A percentile compares a stretch with the other conserved stretches of the same genome.
phyloP scores from a whole-genome alignment of 2,888 invertebrate species.

The Nowickia ferox region DNA sequence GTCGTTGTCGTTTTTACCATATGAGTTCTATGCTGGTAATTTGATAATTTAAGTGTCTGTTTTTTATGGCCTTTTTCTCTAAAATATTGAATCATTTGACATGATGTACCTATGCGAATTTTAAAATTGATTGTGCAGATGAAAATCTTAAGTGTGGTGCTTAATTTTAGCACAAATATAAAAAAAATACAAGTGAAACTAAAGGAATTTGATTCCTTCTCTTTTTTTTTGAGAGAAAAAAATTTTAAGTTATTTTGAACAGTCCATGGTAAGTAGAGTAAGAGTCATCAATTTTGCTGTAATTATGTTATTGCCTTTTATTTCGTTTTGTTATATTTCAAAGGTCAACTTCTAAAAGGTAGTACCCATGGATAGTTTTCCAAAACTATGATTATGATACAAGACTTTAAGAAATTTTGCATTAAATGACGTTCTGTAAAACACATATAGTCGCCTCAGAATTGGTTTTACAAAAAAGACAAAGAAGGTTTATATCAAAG shows the following conservation, averaged over 20 bases:
- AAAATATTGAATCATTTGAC: conserved; percentile 34
- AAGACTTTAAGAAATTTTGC: no score
- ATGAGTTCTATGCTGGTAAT: conserved; percentile 6
- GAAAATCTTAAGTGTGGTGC: conserved; percentile 29
- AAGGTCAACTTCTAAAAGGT: no score
- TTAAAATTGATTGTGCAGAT: conserved; percentile 30
- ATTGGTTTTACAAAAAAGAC: no score
- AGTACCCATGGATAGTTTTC: no score
- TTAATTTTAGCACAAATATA: conserved; percentile 22
- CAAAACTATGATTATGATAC: no score
- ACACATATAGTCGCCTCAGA: no score
- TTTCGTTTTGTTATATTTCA: no score
- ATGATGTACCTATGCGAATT: conserved; percentile 28
- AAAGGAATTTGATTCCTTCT: neutral
- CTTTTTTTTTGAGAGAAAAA: neutral
- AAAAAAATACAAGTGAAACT: conserved; percentile 1
- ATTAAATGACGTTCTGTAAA: no score
- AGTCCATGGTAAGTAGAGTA: neutral
- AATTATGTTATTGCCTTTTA: neutral
- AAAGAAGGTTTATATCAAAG: no score
- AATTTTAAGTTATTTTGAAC: neutral
- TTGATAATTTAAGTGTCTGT: conserved; percentile 19
- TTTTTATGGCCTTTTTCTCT: neutral
- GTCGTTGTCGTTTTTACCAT: neutral
- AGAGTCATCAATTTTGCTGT: neutral